Evolutionary conservation across 64 coral and sea anemone species (phyloP), one percentile per base, ranked within the genome.

Genomic region (Trachythela sp.): DNA sequence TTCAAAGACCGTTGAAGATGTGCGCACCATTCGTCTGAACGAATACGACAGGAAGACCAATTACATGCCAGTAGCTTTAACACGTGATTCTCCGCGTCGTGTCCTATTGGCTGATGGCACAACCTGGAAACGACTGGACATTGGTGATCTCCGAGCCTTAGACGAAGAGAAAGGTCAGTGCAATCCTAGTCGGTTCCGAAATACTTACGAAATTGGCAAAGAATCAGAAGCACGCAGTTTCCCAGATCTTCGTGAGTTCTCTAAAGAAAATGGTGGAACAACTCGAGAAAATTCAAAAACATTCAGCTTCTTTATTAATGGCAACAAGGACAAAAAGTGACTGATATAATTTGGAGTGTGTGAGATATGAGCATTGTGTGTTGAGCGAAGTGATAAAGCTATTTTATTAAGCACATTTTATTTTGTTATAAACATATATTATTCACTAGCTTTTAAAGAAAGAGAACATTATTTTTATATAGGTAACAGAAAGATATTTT

Each of bases 1-100:
- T 9, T 80, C 75, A 10, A 80, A 35, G 35, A 18, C 75, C 33
- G 37, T 35, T 37, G 75, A 80, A 80, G 75, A 80, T 22, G 31
- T 80, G 31, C 75, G 75, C 75, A 80, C 75, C 0, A 80, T 80
- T 80, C 75, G 75, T 39, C 35, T 80, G 37, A 80, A 35, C 13
- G 37, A 80, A 80, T 35, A 80, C 37, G 75, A 80, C 37, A 37
- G 33, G 15, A 39, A 80, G 37, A 80, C 31, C 75, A 80, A 80
- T 80, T 80, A 80, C 30, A 80, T 37, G 31, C 75, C 75, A 37
- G 33, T 80, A 39, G 75, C 75, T 0, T 80, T 80, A 80, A 80
- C 75, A 35, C 75, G 75, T 80, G 75, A 80, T 39, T 80, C 33
- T 35, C 75, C 75, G 9, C 31, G 37, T 17, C 75, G 75, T 80